Conservation (phyloP, 2,888 invertebrate genomes). For the Fragum fragum region DNA sequence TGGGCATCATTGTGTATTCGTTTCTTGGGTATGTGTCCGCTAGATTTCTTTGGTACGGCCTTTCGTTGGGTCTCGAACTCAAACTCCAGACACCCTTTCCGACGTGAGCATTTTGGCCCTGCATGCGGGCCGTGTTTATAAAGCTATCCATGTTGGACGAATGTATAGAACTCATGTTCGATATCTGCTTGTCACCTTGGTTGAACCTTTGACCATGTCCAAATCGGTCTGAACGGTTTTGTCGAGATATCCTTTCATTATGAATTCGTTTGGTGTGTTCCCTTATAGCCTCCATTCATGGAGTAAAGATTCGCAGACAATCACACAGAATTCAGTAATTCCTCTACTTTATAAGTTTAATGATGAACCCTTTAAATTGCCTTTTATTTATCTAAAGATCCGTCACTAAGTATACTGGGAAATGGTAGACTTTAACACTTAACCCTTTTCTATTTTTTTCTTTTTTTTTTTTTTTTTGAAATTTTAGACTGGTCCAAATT, state of each 20-base stretch:
- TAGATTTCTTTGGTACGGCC: constrained; percentile 75
- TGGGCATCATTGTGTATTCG: constrained; percentile 82
- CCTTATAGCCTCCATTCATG: constrained; percentile 2
- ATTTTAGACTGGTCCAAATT: too few species aligned
- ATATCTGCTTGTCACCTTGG: not conserved
- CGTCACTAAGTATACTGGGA: too few species aligned
- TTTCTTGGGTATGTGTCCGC: constrained; percentile 84
- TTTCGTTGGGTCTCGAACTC: constrained; percentile 48
- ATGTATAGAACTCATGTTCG: constrained; percentile 7
- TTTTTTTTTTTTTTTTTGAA: too few species aligned
- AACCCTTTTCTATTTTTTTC: too few species aligned
- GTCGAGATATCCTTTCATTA: not conserved
- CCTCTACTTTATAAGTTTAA: too few species aligned
- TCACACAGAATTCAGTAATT: too few species aligned
- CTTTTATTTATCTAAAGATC: too few species aligned
- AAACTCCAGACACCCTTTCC: constrained; percentile 53
- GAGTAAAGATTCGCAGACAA: not conserved
- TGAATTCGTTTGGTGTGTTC: constrained; percentile 19
- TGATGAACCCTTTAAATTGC: too few species aligned
- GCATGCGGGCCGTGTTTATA: constrained; percentile 50
- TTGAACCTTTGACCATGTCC: not conserved
- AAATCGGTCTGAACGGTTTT: not conserved
- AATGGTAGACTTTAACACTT: too few species aligned
- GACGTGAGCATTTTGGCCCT: constrained; percentile 44
- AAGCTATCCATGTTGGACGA: constrained; percentile 40